phyloP scores from a whole-genome alignment of 2,113 vertebrate genomes.

The Barbus barbus region DNA sequence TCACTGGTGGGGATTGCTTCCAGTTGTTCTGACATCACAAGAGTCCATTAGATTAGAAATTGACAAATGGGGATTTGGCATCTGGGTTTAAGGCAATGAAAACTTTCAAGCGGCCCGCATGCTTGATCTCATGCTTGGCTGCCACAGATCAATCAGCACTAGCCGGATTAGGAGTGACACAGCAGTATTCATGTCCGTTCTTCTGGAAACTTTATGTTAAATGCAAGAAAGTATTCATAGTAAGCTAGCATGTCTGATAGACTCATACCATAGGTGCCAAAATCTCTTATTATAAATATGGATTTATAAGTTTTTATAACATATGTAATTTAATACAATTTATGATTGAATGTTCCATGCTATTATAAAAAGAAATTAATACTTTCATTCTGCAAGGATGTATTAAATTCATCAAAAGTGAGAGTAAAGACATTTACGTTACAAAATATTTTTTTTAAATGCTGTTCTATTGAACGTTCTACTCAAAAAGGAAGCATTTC shows the following conservation, averaged over 20 bases:
- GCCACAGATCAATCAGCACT: constrained; percentile 24
- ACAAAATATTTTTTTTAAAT: neutral
- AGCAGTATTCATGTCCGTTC: neutral
- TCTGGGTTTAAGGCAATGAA: constrained; percentile 46
- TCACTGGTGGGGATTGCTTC: constrained; percentile 44
- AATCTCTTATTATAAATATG: neutral
- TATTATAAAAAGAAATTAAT: too few species aligned
- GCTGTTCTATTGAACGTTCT: neutral
- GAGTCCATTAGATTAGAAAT: constrained; percentile 38
- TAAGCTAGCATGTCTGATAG: neutral
- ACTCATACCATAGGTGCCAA: neutral
- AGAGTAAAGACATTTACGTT: neutral
- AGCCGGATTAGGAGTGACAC: neutral
- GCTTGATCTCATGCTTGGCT: constrained; percentile 41
- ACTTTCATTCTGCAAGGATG: too few species aligned
- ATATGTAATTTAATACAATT: neutral
- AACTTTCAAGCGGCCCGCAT: constrained; percentile 27
- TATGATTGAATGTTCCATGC: neutral
- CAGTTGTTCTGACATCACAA: constrained; percentile 51
- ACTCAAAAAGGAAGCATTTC: neutral
- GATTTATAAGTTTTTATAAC: neutral
- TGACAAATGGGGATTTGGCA: constrained; percentile 41
- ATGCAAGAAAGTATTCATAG: constrained; percentile 24
- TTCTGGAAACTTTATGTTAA: constrained; percentile 13
- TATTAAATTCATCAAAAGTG: neutral